Evolutionary conservation across 2,888 invertebrate genomes (phyloP).

Genomic region (Lepeophtheirus nordmannii): DNA sequence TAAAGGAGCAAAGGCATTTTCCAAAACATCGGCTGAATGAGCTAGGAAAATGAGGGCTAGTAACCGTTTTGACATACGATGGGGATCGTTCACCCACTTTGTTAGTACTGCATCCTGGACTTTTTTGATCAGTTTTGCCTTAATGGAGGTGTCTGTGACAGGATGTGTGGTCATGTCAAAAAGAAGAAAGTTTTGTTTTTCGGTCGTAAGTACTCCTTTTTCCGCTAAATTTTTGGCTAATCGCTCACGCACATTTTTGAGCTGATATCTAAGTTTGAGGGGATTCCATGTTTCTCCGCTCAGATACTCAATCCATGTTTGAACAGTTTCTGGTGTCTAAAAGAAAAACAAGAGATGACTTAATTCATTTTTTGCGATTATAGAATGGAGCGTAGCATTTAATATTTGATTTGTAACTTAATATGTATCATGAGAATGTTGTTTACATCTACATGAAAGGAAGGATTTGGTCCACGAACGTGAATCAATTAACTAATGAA

Average conservation of each 20-base stretch:
- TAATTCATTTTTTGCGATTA: too few relatives aligned
- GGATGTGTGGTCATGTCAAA: constrained; percentile 99
- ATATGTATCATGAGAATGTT: background rate
- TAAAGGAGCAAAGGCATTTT: constrained; percentile 96
- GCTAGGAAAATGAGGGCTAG: constrained; percentile 84
- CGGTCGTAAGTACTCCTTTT: constrained; percentile 95
- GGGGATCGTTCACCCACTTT: constrained; percentile 27
- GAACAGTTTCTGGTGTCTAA: constrained; percentile 77
- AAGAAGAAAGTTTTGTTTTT: constrained; percentile 96
- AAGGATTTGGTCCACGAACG: too few relatives aligned
- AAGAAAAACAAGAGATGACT: background rate
- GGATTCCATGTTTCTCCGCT: constrained; percentile 99
- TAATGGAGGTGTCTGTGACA: constrained; percentile 80
- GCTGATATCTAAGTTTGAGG: constrained; percentile 70
- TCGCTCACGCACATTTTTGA: constrained; percentile 79
- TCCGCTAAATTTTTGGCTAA: constrained; percentile 98
- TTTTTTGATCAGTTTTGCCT: constrained; percentile 91
- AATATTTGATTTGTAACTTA: background rate
- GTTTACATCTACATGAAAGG: too few relatives aligned
- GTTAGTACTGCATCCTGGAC: constrained; percentile 37
- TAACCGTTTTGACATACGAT: constrained; percentile 84
- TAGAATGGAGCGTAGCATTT: background rate
- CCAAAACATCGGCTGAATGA: constrained; percentile 94
- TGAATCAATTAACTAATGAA: too few relatives aligned
- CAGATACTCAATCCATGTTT: constrained; percentile 98